These are phyloP conservation scores for Chrysolophus pictus DNA, from an alignment of 2,797 vertebrate genomes.

Conservation along the genomic window DNA sequence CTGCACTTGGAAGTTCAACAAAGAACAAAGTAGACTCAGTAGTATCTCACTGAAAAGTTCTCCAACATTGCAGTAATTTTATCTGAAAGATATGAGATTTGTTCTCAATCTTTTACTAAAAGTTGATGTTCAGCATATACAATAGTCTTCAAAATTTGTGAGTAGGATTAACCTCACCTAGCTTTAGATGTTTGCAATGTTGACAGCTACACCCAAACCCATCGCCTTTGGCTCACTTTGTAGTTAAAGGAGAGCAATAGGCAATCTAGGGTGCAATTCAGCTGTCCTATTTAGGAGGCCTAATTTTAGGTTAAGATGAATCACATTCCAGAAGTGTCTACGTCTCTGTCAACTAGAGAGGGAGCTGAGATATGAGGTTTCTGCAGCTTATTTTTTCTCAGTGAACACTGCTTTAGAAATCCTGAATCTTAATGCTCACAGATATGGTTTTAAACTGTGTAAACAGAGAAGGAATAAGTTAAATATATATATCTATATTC, in stretches of 20 bases:
- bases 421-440: constrained; percentile 35
- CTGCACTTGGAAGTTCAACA: neutral
- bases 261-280: constrained; percentile 38
- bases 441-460: neutral
- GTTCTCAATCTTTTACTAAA: neutral
- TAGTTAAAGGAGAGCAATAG: constrained; percentile 49
- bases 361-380: constrained; percentile 49
- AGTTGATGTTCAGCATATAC: neutral
- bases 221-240: neutral
- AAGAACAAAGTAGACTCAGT: neutral
- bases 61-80: neutral
- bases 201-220: neutral
- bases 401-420: neutral
- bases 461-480: constrained; percentile 1
- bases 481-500: neutral
- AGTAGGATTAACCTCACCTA: neutral
- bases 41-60: neutral
- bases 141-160: neutral
- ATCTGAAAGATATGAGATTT: neutral
- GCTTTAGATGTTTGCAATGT: neutral
- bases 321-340: constrained; percentile 67
- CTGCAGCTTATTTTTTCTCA: constrained; percentile 38
- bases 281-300: constrained; percentile 59
- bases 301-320: constrained; percentile 73
- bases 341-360: constrained; percentile 11